phyloP scores from a whole-genome alignment of 1,140 invertebrate species.

The Drosophila elegans region DNA sequence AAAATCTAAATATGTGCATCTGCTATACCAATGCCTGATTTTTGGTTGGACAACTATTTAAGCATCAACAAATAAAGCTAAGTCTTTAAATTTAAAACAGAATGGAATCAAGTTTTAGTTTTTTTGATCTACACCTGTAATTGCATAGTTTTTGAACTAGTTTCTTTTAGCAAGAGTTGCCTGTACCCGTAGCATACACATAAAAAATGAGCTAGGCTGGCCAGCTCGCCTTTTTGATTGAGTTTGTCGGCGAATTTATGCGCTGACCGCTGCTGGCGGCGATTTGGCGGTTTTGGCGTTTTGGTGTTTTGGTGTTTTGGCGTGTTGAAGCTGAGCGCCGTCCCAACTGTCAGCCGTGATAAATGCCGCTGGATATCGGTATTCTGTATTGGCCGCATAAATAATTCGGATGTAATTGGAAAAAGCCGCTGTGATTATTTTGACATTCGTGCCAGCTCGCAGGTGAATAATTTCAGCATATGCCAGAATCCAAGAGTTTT shows the following conservation, averaged over 20 bases:
- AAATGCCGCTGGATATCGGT: constrained; percentile 55
- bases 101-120: too few relatives aligned
- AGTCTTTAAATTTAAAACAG: too few relatives aligned
- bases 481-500: constrained; percentile 16
- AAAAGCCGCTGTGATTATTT: constrained; percentile 35
- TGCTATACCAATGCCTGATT: too few relatives aligned
- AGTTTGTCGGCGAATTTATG: constrained; percentile 71
- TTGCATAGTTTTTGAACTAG: too few relatives aligned
- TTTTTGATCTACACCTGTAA: too few relatives aligned
- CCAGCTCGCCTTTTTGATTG: constrained; percentile 50
- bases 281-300: constrained; percentile 41
- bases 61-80: too few relatives aligned
- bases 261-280: constrained; percentile 54
- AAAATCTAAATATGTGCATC: too few relatives aligned
- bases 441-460: constrained; percentile 19
- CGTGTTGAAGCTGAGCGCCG: constrained; percentile 38
- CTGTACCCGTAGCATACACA: constrained; percentile 12
- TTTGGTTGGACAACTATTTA: too few relatives aligned
- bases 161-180: background rate
- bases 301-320: constrained; percentile 22
- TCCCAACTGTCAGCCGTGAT: constrained; percentile 68
- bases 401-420: constrained; percentile 63
- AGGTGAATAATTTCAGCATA: constrained; percentile 28
- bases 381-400: constrained; percentile 61
- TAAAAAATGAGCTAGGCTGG: constrained; percentile 40